Percentiles rank a stretch among this genome's conserved stretches.
Evolutionary conservation across 2,113 vertebrate species (phyloP).

Genomic region (Strix uralensis): DNA sequence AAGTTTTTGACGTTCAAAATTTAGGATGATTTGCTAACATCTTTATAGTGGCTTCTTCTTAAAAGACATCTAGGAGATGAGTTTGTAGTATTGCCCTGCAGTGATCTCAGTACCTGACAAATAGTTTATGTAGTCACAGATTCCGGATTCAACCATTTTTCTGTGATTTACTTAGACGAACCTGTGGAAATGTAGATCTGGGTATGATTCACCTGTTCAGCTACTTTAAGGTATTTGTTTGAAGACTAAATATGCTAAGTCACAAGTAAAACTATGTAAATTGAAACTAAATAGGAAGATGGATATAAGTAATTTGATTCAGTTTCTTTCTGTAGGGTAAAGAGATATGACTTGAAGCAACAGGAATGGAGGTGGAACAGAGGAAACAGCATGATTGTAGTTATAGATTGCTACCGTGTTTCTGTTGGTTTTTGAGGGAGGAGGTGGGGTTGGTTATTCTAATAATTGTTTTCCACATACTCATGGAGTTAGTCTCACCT

Average conservation of each 20-base stretch:
- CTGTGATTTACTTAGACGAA: not conserved
- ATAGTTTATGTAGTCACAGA: not conserved
- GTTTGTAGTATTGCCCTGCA: not conserved
- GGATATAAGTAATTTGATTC: not conserved
- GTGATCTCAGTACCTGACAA: not conserved
- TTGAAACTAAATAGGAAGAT: not conserved
- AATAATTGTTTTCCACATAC: not conserved
- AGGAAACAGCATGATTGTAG: not conserved
- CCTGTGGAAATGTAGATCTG: not conserved
- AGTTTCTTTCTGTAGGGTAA: not conserved
- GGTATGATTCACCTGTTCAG: not conserved
- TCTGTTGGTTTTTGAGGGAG: not conserved
- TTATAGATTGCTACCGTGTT: not conserved
- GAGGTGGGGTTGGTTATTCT: not conserved
- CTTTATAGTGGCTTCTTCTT: not conserved
- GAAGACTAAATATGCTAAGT: not conserved
- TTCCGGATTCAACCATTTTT: not conserved
- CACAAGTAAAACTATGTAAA: not conserved
- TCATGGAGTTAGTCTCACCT: not conserved
- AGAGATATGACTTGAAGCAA: not conserved
- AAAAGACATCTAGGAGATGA: not conserved
- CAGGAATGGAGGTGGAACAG: not conserved
- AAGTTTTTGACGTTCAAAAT: slow-evolving; percentile 31
- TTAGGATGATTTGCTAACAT: not conserved
- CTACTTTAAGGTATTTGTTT: not conserved